Percentiles rank a stretch among this genome's conserved stretches.
Evolutionary conservation across 2,888 invertebrate species (phyloP).

Genomic region (Sesia bembeciformis): DNA sequence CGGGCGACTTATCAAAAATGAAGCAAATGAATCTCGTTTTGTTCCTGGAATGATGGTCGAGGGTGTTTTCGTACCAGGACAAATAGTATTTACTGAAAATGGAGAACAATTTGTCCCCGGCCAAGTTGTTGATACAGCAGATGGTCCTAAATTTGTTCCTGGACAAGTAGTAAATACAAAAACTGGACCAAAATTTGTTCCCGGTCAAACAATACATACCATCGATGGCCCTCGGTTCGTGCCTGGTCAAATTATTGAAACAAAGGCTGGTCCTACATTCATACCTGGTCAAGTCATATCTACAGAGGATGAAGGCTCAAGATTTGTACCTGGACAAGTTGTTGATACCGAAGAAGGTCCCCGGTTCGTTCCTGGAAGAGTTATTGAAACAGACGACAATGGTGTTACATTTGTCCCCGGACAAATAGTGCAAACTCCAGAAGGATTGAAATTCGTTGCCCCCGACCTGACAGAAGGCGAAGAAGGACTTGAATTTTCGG

Average conservation of each 20-base stretch:
- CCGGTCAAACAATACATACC: conserved; percentile 83
- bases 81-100: conserved; percentile 79
- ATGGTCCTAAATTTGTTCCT: conserved; percentile 83
- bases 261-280: conserved; percentile 83
- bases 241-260: conserved; percentile 85
- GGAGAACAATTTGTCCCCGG: conserved; percentile 83
- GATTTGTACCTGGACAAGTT: conserved; percentile 80
- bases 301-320: conserved; percentile 75
- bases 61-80: conserved; percentile 80
- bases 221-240: conserved; percentile 83
- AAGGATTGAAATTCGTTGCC: conserved; percentile 80
- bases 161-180: conserved; percentile 84
- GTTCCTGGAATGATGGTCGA: conserved; percentile 81
- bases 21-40: conserved; percentile 76
- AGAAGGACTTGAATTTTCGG: conserved; percentile 79
- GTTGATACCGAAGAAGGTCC: conserved; percentile 82
- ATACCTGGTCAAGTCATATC: conserved; percentile 85
- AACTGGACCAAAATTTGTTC: conserved; percentile 77
- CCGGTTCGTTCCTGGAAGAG: conserved; percentile 82
- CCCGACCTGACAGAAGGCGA: conserved; percentile 79
- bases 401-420: conserved; percentile 85
- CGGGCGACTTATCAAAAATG: conserved; percentile 77
- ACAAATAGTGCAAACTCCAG: conserved; percentile 82
- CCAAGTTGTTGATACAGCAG: conserved; percentile 80
- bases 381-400: conserved; percentile 80